phyloP scores from a whole-genome alignment of 2,797 vertebrate species.

The Cryptoblepharus egeriae region DNA sequence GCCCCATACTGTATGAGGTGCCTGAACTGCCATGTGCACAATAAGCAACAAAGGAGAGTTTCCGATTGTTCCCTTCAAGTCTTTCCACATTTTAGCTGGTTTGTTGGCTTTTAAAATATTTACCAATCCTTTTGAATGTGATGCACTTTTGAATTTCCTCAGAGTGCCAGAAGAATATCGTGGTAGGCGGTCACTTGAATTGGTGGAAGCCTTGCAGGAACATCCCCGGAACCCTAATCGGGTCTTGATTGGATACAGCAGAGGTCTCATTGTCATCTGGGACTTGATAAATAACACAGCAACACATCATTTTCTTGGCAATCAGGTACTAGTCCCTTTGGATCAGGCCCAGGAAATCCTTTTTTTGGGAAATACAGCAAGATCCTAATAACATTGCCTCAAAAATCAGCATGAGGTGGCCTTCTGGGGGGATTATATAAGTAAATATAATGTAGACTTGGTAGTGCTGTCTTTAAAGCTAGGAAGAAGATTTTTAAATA shows the following conservation, averaged over 20 bases:
- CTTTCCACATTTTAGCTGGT: slow-evolving; percentile 7
- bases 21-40: background rate
- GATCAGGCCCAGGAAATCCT: background rate
- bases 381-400: background rate
- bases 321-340: slow-evolving; percentile 81
- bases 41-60: background rate
- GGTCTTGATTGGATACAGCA: slow-evolving; percentile 92
- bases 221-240: slow-evolving; percentile 86
- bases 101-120: background rate
- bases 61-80: background rate
- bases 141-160: background rate
- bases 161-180: slow-evolving; percentile 91
- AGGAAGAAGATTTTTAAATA: background rate
- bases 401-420: background rate
- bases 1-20: background rate
- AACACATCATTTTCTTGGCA: slow-evolving; percentile 86
- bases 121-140: fast-evolving
- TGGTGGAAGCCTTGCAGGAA: slow-evolving; percentile 91
- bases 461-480: background rate
- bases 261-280: slow-evolving; percentile 93
- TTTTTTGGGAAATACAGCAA: background rate
- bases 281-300: slow-evolving; percentile 81
- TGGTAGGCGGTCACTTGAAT: slow-evolving; percentile 88
- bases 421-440: too few species aligned
- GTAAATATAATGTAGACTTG: background rate